Conservation (phyloP, 37 sponge, comb jelly and placozoan genomes). For the Cladorhizidae sp. region DNA sequence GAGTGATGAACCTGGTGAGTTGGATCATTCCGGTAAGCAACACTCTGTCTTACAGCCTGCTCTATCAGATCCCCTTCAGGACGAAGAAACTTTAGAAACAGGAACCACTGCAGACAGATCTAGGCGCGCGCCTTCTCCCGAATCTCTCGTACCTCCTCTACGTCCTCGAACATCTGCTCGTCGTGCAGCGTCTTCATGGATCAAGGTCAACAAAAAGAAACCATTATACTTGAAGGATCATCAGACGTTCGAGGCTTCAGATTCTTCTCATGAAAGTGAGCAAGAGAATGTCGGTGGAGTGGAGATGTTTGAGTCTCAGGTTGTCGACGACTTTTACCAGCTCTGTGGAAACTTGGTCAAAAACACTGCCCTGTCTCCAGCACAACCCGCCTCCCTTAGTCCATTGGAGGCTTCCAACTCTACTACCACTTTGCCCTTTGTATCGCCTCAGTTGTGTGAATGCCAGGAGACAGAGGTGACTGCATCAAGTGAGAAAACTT, state of each 20-base stretch:
- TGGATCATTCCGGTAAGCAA: not conserved
- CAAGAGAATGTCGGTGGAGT: not conserved
- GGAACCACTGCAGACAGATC: not conserved
- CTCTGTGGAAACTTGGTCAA: slow-evolving; percentile 22
- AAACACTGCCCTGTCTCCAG: not conserved
- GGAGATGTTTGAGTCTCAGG: slow-evolving; percentile 15
- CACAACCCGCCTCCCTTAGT: not conserved
- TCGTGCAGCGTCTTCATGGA: not conserved
- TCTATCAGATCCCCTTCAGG: slow-evolving; percentile 14
- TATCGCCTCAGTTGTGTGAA: not conserved
- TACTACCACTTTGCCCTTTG: not conserved
- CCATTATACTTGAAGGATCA: not conserved
- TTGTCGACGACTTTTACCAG: slow-evolving; percentile 32
- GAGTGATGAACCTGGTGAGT: not conserved
- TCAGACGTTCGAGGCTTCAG: slow-evolving; percentile 12
- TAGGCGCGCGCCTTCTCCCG: not conserved
- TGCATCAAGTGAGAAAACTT: not conserved
- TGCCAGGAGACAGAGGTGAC: not conserved
- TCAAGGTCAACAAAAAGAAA: not conserved
- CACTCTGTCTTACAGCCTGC: slow-evolving; percentile 7
- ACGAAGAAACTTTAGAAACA: slow-evolving; percentile 13
- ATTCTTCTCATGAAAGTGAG: slow-evolving; percentile 30
- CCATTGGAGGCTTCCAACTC: not conserved
- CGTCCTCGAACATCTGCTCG: not conserved
- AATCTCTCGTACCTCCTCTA: not conserved